Conservation (phyloP, 2,888 invertebrate species). For the Thymelicus acteon region DNA sequence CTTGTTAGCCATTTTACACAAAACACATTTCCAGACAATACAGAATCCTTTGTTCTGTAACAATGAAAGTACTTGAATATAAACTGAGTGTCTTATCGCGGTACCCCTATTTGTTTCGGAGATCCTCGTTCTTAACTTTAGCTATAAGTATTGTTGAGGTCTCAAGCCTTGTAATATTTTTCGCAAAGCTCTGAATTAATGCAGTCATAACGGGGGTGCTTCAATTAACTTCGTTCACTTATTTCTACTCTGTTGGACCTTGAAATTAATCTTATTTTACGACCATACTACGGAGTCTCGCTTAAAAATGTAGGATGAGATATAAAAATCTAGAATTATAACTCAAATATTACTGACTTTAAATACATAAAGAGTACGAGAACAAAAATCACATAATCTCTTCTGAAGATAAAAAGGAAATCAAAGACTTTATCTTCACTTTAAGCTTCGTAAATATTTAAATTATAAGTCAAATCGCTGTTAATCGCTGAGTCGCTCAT, state of each 20-base stretch:
- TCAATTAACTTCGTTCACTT: constrained; percentile 31
- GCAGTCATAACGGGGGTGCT: constrained; percentile 28
- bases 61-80: constrained; percentile 73
- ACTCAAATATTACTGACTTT: no score
- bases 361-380: no score
- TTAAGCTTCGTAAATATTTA: no score
- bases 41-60: constrained; percentile 67
- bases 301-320: not conserved
- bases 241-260: constrained; percentile 6
- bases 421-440: no score
- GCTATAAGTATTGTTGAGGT: constrained; percentile 41
- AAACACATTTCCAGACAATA: constrained; percentile 70
- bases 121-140: constrained; percentile 67
- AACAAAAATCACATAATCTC: no score
- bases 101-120: constrained; percentile 71
- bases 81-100: constrained; percentile 70
- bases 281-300: not conserved
- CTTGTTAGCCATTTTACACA: constrained; percentile 69
- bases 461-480: no score
- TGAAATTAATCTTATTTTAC: constrained; percentile 21
- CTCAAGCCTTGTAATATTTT: constrained; percentile 34
- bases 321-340: no score
- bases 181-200: constrained; percentile 34
- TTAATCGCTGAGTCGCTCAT: no score
- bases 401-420: no score